phyloP scores from a whole-genome alignment of 2,888 invertebrate genomes.

The Merodon equestris region DNA sequence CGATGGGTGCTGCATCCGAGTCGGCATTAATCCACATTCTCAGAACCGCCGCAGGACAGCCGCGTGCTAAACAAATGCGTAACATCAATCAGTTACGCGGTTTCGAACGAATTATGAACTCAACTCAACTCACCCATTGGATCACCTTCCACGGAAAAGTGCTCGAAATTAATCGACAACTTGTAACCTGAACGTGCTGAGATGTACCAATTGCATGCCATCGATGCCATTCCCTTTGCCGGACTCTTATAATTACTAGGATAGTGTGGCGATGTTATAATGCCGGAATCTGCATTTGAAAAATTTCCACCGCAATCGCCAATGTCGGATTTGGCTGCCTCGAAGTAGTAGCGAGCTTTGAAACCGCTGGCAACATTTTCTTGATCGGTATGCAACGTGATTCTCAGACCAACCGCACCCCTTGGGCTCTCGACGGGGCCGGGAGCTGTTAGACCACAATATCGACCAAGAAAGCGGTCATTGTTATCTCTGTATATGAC shows the following conservation, averaged over 20 bases:
- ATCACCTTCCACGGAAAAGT: slow-evolving; percentile 96
- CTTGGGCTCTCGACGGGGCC: slow-evolving; percentile 96
- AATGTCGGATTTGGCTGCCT: slow-evolving; percentile 91
- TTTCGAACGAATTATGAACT: not conserved
- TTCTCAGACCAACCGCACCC: slow-evolving; percentile 91
- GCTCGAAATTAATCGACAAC: slow-evolving; percentile 94
- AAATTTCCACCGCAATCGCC: slow-evolving; percentile 96
- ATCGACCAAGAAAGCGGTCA: slow-evolving; percentile 92
- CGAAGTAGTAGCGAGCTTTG: slow-evolving; percentile 96
- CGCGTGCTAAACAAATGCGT: slow-evolving; percentile 84
- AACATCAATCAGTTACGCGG: slow-evolving; percentile 10
- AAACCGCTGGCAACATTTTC: slow-evolving; percentile 96
- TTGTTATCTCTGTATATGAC: slow-evolving; percentile 91
- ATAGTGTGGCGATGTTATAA: slow-evolving; percentile 93
- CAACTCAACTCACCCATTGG: slow-evolving; percentile 50
- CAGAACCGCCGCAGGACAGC: slow-evolving; percentile 94
- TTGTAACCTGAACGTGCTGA: slow-evolving; percentile 91
- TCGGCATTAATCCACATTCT: slow-evolving; percentile 89
- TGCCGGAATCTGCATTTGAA: slow-evolving; percentile 89
- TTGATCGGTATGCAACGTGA: slow-evolving; percentile 92
- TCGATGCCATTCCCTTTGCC: slow-evolving; percentile 87
- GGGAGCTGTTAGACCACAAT: slow-evolving; percentile 94
- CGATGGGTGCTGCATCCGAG: slow-evolving; percentile 88
- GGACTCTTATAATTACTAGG: slow-evolving; percentile 94
- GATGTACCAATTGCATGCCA: slow-evolving; percentile 98